phyloP scores from a whole-genome alignment of 2,113 vertebrate genomes.

The Syngnathus typhle region DNA sequence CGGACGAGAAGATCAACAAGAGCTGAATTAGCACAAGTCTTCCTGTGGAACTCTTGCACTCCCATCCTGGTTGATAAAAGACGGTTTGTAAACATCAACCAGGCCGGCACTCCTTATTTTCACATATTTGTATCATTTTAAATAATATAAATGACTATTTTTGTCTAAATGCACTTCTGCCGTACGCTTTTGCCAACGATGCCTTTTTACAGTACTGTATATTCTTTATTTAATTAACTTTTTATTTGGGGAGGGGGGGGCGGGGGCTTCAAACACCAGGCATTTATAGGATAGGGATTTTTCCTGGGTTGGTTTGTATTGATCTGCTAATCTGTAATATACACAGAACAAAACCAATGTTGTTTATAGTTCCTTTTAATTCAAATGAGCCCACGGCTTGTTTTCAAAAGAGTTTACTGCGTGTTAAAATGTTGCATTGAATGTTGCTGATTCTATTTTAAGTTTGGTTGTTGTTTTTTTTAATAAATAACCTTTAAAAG shows the following conservation, averaged over 20 bases:
- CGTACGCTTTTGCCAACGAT: slow-evolving; percentile 42
- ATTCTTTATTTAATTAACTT: slow-evolving; percentile 58
- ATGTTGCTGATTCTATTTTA: slow-evolving; percentile 33
- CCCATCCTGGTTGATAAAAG: slow-evolving; percentile 6
- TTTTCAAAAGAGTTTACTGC: slow-evolving; percentile 36
- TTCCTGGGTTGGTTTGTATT: slow-evolving; percentile 21
- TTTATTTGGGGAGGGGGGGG: neutral
- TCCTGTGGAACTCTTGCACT: slow-evolving; percentile 38
- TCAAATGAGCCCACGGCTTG: slow-evolving; percentile 14
- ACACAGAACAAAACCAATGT: slow-evolving; percentile 39
- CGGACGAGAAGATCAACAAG: neutral
- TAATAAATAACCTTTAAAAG: slow-evolving; percentile 54
- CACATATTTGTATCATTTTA: slow-evolving; percentile 38
- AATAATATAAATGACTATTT: slow-evolving; percentile 47
- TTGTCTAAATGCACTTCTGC: slow-evolving; percentile 51
- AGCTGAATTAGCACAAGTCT: slow-evolving; percentile 36
- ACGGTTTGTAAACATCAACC: slow-evolving; percentile 9
- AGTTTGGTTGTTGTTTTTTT: slow-evolving; percentile 47
- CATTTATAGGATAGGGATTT: slow-evolving; percentile 23
- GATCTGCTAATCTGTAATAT: slow-evolving; percentile 29
- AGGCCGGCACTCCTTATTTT: slow-evolving; percentile 39
- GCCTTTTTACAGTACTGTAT: slow-evolving; percentile 41
- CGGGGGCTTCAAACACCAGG: slow-evolving; percentile 32
- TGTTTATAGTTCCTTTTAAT: slow-evolving; percentile 32
- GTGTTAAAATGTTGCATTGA: slow-evolving; percentile 22